A percentile compares a stretch with the other conserved stretches of the same genome.
Conservation (phyloP, 2,888 invertebrate genomes). For the Ormyrus nitidulus region DNA sequence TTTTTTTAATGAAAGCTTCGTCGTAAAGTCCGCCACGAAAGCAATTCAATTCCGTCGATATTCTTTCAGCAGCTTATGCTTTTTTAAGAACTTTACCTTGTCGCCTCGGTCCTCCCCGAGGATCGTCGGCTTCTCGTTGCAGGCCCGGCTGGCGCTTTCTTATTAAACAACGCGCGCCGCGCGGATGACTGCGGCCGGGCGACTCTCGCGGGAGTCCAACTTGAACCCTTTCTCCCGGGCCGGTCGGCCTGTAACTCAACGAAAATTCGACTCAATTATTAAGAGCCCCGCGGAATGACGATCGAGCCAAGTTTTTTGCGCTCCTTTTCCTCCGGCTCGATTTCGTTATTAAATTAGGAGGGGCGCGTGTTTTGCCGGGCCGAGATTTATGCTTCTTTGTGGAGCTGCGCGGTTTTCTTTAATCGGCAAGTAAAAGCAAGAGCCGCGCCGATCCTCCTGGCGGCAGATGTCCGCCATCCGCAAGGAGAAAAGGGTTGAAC, state of each 20-base stretch:
- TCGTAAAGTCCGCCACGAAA: constrained; percentile 22
- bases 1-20: constrained; percentile 30
- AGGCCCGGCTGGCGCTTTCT: constrained; percentile 59
- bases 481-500: constrained; percentile 53
- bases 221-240: constrained; percentile 66
- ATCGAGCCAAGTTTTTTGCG: constrained; percentile 46
- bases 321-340: constrained; percentile 38
- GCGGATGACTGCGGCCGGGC: constrained; percentile 10
- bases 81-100: constrained; percentile 49
- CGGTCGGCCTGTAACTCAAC: constrained; percentile 43
- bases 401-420: constrained; percentile 50
- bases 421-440: constrained; percentile 46
- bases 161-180: constrained; percentile 66
- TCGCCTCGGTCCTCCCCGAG: constrained; percentile 38
- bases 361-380: constrained; percentile 9
- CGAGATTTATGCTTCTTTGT: constrained; percentile 53
- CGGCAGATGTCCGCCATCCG: constrained; percentile 53
- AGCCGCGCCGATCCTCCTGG: constrained; percentile 8
- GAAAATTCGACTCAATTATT: constrained; percentile 67
- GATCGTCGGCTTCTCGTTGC: background rate
- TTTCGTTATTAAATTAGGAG: constrained; percentile 54
- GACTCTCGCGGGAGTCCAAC: constrained; percentile 68
- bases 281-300: constrained; percentile 57
- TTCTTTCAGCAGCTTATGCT: constrained; percentile 37
- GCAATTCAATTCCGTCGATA: constrained; percentile 56